Evolutionary conservation across 2,797 vertebrate species (phyloP).

Genomic region (Eospalax fontanierii): DNA sequence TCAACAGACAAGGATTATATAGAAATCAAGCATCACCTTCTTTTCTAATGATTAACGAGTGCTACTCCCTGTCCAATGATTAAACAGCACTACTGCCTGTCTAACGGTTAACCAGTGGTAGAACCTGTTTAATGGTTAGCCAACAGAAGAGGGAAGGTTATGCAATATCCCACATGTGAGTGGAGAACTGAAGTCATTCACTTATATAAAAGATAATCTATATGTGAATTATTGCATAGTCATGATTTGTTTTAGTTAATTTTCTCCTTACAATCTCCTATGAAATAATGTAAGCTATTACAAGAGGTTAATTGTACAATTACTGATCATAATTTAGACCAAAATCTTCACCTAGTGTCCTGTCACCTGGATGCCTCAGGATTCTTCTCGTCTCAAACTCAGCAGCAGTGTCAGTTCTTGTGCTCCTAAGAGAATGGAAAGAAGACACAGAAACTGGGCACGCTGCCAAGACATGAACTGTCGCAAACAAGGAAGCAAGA

Average conservation of each 20-base stretch:
- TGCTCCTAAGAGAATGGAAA: neutral
- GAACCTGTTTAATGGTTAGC: neutral
- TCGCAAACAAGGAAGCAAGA: neutral
- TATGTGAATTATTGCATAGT: neutral
- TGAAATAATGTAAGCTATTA: neutral
- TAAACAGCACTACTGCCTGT: neutral
- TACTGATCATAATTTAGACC: too few species aligned
- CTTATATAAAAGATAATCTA: neutral
- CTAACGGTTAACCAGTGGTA: neutral
- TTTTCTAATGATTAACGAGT: neutral
- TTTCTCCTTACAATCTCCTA: neutral
- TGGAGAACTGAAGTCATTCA: neutral
- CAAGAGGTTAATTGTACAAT: neutral
- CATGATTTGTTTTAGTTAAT: neutral
- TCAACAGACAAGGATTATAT: neutral
- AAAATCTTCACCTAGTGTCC: neutral
- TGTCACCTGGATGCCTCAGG: neutral
- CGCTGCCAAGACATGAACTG: neutral
- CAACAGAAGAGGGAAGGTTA: neutral
- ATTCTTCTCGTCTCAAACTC: neutral
- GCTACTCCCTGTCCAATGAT: neutral
- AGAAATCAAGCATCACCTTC: rapidly evolving
- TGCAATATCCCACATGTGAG: neutral
- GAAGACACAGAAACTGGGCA: neutral
- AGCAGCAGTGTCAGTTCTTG: neutral